A percentile compares a stretch with the other conserved stretches of the same genome.
These are phyloP conservation scores for Stichodactyla helianthus DNA, from an alignment of 64 coral and sea anemone genomes.

Conservation along the genomic window DNA sequence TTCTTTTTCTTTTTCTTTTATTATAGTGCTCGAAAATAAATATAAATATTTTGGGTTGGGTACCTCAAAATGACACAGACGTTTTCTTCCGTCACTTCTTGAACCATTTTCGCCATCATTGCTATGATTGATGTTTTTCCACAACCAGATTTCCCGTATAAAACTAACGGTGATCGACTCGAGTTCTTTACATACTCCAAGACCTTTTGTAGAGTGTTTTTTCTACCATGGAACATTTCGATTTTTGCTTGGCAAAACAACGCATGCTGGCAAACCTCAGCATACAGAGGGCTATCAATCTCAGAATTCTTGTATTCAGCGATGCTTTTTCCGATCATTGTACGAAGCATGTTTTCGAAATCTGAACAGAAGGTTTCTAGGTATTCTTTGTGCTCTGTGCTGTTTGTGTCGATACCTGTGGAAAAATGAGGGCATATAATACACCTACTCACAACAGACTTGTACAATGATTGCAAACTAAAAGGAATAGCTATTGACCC, in stretches of 20 bases:
- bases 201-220: slow-evolving; percentile 40
- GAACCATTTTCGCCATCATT: slow-evolving; percentile 52
- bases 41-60: background rate
- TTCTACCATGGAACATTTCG: slow-evolving; percentile 58
- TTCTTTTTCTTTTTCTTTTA: background rate
- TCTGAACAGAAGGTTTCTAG: slow-evolving; percentile 52
- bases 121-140: slow-evolving; percentile 82
- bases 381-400: slow-evolving; percentile 45
- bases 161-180: slow-evolving; percentile 45
- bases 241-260: slow-evolving; percentile 67
- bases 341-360: slow-evolving; percentile 50
- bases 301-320: slow-evolving; percentile 37
- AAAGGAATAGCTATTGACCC: too few relatives aligned
- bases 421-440: too few relatives aligned
- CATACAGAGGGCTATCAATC: slow-evolving; percentile 55
- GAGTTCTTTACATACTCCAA: slow-evolving; percentile 43
- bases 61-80: slow-evolving; percentile 65
- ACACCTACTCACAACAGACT: too few relatives aligned
- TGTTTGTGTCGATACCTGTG: slow-evolving; percentile 60
- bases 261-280: slow-evolving; percentile 62
- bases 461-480: too few relatives aligned
- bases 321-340: slow-evolving; percentile 63
- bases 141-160: slow-evolving; percentile 76
- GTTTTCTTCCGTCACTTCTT: slow-evolving; percentile 38
- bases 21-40: background rate